A percentile compares a stretch with the other conserved stretches of the same genome.
These are phyloP conservation scores for Syngnathus scovelli DNA, from an alignment of 2,113 vertebrate genomes.

Conservation along the genomic window DNA sequence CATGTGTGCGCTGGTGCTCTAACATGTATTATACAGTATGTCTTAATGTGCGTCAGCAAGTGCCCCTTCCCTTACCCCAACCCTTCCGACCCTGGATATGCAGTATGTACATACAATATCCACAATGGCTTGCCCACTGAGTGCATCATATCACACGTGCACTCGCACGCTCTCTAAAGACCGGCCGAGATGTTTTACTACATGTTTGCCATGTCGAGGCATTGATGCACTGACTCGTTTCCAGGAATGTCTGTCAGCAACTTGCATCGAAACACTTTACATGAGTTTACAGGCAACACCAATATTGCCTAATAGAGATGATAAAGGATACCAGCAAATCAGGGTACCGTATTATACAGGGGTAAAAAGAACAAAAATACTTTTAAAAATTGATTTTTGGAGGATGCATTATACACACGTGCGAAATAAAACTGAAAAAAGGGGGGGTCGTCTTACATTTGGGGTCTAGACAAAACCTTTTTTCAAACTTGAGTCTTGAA, in stretches of 20 bases:
- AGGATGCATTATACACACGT: too few relatives aligned
- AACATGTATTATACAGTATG: conserved; percentile 18
- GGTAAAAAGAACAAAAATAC: too few relatives aligned
- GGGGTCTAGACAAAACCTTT: too few relatives aligned
- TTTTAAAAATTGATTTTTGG: too few relatives aligned
- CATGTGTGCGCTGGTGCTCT: conserved; percentile 23
- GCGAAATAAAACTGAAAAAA: too few relatives aligned
- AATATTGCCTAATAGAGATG: too few relatives aligned
- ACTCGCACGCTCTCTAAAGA: conserved; percentile 50
- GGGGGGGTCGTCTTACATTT: too few relatives aligned
- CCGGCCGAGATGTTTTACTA: conserved; percentile 61
- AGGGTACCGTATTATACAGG: too few relatives aligned
- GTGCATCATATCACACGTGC: conserved; percentile 53
- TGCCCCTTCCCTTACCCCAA: conserved; percentile 13
- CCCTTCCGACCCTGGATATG: conserved; percentile 35
- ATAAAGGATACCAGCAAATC: too few relatives aligned
- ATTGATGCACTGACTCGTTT: conserved; percentile 44
- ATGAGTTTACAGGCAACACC: neutral
- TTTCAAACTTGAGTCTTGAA: too few relatives aligned
- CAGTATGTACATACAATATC: conserved; percentile 36
- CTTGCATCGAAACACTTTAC: conserved; percentile 16
- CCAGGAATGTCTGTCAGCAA: conserved; percentile 32
- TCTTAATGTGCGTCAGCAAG: conserved; percentile 23
- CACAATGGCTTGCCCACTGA: conserved; percentile 46
- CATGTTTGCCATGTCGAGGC: conserved; percentile 29